These are phyloP conservation scores for Otolemur garnettii DNA, from an alignment of 2,113 vertebrate genomes.

Conservation along the genomic window DNA sequence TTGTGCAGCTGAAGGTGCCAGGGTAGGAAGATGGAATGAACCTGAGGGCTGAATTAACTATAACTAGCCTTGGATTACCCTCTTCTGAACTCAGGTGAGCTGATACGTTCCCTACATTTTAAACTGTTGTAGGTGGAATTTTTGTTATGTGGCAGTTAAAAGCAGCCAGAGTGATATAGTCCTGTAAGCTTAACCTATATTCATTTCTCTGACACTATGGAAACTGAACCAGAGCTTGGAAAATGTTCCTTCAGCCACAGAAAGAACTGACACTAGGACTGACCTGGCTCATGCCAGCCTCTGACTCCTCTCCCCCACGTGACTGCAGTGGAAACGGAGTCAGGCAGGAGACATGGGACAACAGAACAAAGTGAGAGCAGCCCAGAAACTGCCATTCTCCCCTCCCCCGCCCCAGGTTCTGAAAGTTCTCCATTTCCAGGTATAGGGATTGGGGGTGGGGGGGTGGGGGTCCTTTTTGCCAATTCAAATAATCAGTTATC, in stretches of 20 bases:
- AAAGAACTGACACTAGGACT: background rate
- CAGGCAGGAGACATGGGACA: background rate
- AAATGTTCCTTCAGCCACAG: background rate
- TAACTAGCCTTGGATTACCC: background rate
- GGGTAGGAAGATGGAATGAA: background rate
- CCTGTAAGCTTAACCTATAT: background rate
- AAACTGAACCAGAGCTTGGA: constrained; percentile 23
- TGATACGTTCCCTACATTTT: background rate
- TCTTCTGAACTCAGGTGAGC: background rate
- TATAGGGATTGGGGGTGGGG: background rate
- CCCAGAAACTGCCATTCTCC: background rate
- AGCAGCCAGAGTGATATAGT: background rate
- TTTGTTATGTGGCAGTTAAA: background rate
- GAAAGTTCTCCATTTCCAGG: background rate
- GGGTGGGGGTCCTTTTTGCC: background rate
- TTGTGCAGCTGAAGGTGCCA: background rate
- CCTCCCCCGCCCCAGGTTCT: background rate
- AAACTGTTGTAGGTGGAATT: background rate
- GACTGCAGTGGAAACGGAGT: background rate
- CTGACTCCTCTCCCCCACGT: background rate
- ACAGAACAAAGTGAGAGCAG: background rate
- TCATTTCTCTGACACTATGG: background rate
- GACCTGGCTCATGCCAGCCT: accelerated
- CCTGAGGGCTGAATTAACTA: background rate
- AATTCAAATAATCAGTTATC: background rate